These are phyloP conservation scores for Hydropsyche tenuis DNA, from an alignment of 1,140 invertebrate genomes.

Conservation along the genomic window DNA sequence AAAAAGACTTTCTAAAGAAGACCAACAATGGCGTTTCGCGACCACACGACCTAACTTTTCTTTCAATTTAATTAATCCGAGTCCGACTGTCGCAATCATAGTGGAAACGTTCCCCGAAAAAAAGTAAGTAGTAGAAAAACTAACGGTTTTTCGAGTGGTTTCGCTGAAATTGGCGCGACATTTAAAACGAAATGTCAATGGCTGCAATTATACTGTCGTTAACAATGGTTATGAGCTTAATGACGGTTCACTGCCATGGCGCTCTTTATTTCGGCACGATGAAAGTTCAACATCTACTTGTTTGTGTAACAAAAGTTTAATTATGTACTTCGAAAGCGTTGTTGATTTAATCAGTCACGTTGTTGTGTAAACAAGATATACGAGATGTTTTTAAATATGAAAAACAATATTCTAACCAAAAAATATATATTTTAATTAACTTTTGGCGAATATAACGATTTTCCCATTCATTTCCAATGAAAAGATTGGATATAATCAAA, in stretches of 20 bases:
- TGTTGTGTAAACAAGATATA: too few relatives aligned
- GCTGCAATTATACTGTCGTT: slow-evolving; percentile 7
- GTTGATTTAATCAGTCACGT: too few relatives aligned
- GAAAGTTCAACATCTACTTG: not conserved
- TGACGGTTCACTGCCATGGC: not conserved
- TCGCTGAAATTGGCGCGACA: not conserved
- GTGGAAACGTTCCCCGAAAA: not conserved
- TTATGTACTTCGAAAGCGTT: too few relatives aligned
- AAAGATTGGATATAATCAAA: too few relatives aligned
- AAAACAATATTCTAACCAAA: too few relatives aligned
- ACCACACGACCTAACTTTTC: not conserved
- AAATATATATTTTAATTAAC: too few relatives aligned
- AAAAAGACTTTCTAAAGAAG: slow-evolving; percentile 6
- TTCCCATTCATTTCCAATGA: too few relatives aligned
- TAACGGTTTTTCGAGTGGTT: too few relatives aligned
- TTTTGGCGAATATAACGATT: too few relatives aligned
- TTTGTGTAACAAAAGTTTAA: not conserved
- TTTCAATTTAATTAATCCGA: too few relatives aligned
- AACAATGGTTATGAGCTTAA: slow-evolving; percentile 20
- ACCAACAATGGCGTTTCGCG: not conserved
- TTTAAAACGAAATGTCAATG: slow-evolving; percentile 10
- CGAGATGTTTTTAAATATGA: too few relatives aligned
- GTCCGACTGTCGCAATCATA: not conserved
- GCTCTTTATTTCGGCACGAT: slow-evolving; percentile 5
- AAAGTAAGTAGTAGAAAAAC: too few relatives aligned